phyloP scores from a whole-genome alignment of 2,888 invertebrate genomes.

The Nematopogon swammerdamellus region DNA sequence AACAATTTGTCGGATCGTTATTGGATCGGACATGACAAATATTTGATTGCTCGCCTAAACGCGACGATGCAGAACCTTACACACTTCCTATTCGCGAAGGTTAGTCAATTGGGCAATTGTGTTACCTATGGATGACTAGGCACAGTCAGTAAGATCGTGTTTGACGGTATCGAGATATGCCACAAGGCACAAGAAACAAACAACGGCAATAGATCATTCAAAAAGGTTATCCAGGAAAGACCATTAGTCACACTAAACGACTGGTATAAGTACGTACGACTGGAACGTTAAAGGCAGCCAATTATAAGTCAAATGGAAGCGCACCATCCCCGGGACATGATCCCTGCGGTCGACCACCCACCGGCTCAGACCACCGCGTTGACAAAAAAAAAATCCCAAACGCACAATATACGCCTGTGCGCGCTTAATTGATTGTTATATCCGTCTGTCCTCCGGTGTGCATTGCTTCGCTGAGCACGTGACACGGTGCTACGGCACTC shows the following conservation, averaged over 20 bases:
- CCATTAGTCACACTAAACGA: not conserved
- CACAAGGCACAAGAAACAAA: no score
- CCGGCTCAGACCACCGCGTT: slow-evolving; percentile 21
- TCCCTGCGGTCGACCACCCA: slow-evolving; percentile 31
- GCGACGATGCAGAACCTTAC: no score
- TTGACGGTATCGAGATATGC: no score
- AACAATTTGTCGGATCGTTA: slow-evolving; percentile 2
- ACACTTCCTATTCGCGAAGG: no score
- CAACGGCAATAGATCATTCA: no score
- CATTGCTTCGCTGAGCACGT: not conserved
- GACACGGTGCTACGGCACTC: no score
- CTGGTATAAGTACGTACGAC: not conserved
- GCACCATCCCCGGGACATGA: not conserved
- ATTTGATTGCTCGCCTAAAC: no score
- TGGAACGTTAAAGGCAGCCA: not conserved
- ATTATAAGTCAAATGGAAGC: not conserved
- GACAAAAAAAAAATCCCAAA: slow-evolving; percentile 22
- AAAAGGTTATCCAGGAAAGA: not conserved
- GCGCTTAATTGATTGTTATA: slow-evolving; percentile 2
- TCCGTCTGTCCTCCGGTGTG: not conserved
- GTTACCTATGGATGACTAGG: no score
- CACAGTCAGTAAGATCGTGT: no score
- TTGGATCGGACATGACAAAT: no score
- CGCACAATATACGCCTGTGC: not conserved
- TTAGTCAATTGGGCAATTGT: no score